A percentile compares a stretch with the other conserved stretches of the same genome.
phyloP scores from a whole-genome alignment of 2,113 vertebrate species.

The Gallinago undulata region DNA sequence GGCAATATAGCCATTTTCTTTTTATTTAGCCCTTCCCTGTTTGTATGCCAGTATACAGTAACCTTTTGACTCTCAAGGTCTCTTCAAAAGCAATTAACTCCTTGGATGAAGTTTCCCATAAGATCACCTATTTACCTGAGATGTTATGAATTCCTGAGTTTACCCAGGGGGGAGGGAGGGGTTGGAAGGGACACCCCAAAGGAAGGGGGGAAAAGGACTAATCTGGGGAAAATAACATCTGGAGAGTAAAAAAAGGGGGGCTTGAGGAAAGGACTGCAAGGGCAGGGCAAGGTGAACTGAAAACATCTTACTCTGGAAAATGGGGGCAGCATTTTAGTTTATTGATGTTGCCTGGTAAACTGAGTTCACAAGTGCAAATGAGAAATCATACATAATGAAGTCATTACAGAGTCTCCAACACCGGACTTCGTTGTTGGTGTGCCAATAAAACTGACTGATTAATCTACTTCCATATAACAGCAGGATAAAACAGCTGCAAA shows the following conservation, averaged over 20 bases:
- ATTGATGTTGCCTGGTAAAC: conserved; percentile 53
- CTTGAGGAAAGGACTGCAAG: not conserved
- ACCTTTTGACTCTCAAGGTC: not conserved
- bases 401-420: conserved; percentile 49
- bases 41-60: not conserved
- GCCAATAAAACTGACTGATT: conserved; percentile 57
- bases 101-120: not conserved
- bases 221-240: not conserved
- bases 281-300: not conserved
- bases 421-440: conserved; percentile 34
- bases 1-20: not conserved
- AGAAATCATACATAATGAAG: conserved; percentile 55
- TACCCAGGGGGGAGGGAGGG: not conserved
- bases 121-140: not conserved
- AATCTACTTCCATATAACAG: conserved; percentile 38
- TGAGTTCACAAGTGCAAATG: conserved; percentile 61
- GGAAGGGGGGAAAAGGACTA: not conserved
- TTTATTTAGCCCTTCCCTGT: not conserved
- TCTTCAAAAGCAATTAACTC: not conserved
- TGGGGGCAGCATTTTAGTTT: not conserved
- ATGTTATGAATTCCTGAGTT: not conserved
- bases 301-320: conserved; percentile 13
- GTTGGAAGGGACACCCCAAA: not conserved
- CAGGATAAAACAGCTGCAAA: conserved; percentile 55
- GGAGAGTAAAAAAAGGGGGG: not conserved